Conservation (phyloP, 2,113 vertebrate genomes). For the Thermophis baileyi region DNA sequence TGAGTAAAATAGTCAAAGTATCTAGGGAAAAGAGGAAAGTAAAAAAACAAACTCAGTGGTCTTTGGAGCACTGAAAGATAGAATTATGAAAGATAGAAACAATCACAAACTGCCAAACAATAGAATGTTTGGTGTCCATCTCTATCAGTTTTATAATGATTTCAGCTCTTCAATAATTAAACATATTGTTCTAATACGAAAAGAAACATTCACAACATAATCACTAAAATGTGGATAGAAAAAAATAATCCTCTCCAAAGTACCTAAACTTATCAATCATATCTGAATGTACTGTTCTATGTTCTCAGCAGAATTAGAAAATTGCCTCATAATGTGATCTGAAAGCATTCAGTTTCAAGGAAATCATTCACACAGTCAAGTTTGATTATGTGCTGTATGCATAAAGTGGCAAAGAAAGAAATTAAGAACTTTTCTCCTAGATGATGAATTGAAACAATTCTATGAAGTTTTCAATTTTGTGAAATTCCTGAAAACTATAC, state of each 20-base stretch:
- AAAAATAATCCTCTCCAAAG: not conserved
- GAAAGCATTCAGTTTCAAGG: conserved; percentile 1
- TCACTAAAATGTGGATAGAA: not conserved
- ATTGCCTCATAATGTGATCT: not conserved
- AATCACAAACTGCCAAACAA: conserved; percentile 16
- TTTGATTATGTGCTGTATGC: not conserved
- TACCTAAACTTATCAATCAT: not conserved
- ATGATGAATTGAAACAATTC: not conserved
- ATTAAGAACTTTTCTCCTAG: not conserved
- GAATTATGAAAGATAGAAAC: conserved; percentile 25
- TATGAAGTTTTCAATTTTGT: not conserved
- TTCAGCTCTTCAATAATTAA: not conserved
- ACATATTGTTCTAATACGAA: conserved; percentile 17
- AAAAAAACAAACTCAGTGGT: not conserved
- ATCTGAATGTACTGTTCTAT: not conserved
- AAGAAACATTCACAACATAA: conserved; percentile 23
- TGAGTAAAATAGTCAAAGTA: not conserved
- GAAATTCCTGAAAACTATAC: not conserved
- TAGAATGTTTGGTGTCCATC: not conserved
- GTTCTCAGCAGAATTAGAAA: conserved; percentile 1
- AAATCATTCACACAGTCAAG: not conserved
- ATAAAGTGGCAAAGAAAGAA: not conserved
- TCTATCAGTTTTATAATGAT: not conserved
- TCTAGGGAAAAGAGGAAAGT: not conserved
- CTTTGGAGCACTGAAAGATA: conserved; percentile 22